Evolutionary conservation across 1,140 invertebrate genomes (phyloP), one percentile per base, ranked within the genome.

Genomic region (Hyphantria cunea): DNA sequence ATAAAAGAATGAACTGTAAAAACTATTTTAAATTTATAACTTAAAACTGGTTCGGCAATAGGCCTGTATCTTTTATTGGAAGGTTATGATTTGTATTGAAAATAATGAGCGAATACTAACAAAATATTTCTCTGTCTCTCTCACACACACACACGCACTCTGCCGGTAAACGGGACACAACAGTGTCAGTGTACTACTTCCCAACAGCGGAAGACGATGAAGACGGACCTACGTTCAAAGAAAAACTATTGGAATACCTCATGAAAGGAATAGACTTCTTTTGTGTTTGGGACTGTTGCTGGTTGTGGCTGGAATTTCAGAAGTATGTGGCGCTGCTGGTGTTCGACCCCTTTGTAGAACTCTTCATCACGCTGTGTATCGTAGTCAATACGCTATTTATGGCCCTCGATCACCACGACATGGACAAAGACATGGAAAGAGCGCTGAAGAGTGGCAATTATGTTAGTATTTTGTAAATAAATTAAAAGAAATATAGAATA

Each of bases 301-400:
- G 94, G 92, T 93, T 95, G 69, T 99, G 97, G 96, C 92, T 98
- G 63, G 95, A 95, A 85, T 94, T 99, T 82, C 96, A 98, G 92
- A 95, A 97, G 86, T 95, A 95, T 87, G 94, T 99, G n/a, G 94
- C 95, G 1, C 91, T 98, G 11, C 92, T 99, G 72, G 98, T 99
- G 54, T 98, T 99, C 91, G 98, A 99, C 93, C 97, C 98, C 6
- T 99, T 99, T 84, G 97, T 99, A 67, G 98, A 99, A 89, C 92
- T 99, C 64, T 99, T 99, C 91, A 99, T 99, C 85, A 99, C 98
- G 6, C 93, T 99, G 41, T 99, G 98, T 91, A 99, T 99, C 91
- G 96, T 99, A 52, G 96, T 99, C 68, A 99, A 99, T 85, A 99
- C 98, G 0, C 92, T 98, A 58, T 99, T 99, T 92, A 99, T 99